Evolutionary conservation across 2,797 vertebrate species (phyloP).

Genomic region (Chelonia mydas): DNA sequence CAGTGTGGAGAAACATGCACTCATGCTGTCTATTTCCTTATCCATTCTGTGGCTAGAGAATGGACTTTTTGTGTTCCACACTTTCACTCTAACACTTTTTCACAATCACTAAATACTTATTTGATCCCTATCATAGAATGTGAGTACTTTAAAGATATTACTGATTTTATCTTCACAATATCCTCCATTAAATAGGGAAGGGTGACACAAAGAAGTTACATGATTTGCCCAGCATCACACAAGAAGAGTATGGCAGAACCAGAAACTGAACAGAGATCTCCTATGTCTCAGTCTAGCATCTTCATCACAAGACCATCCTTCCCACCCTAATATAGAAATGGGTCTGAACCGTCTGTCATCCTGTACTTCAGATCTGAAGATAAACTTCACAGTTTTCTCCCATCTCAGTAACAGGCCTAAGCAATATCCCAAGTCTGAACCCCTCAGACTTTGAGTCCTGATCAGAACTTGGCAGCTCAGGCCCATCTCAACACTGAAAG

Average conservation of each 20-base stretch:
- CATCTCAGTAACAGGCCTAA: neutral
- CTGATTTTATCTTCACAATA: neutral
- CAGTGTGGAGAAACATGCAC: neutral
- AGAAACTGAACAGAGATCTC: neutral
- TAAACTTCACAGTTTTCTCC: neutral
- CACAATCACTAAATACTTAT: no score
- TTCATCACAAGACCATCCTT: neutral
- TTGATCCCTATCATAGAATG: neutral
- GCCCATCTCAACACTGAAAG: neutral
- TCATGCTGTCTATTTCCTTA: neutral
- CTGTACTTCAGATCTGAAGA: neutral
- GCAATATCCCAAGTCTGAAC: neutral
- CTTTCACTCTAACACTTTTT: neutral
- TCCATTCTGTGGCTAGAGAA: neutral
- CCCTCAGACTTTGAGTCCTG: neutral
- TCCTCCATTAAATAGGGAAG: neutral
- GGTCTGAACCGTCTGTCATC: neutral
- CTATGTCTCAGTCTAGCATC: neutral
- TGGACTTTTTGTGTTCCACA: neutral
- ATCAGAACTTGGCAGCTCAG: neutral
- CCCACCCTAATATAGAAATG: neutral
- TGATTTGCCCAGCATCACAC: neutral
- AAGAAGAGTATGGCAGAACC: neutral
- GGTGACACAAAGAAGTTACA: neutral
- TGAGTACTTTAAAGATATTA: neutral